Evolutionary conservation across 2,113 vertebrate species (phyloP).

Genomic region (Colinus virginianus): DNA sequence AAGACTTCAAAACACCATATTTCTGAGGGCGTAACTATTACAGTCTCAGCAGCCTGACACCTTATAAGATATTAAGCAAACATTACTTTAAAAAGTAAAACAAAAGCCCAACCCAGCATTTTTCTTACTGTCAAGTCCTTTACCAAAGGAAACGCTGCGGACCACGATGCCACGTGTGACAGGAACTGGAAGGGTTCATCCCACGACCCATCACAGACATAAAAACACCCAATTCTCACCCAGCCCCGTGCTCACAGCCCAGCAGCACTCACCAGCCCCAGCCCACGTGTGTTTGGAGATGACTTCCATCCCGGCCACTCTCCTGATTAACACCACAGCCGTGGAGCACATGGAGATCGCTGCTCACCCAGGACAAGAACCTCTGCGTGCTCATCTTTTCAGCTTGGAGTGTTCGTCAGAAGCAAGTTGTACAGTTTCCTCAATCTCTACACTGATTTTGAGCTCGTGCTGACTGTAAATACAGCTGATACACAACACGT

Average conservation of each 20-base stretch:
- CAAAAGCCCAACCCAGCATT: not conserved
- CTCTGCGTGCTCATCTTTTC: rapidly evolving
- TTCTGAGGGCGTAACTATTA: not conserved
- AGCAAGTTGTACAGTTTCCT: not conserved
- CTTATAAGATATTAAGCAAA: not conserved
- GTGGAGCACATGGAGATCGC: rapidly evolving
- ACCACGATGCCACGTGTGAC: not conserved
- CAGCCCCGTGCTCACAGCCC: not conserved
- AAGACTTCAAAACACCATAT: not conserved
- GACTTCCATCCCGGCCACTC: not conserved
- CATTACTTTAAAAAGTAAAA: not conserved
- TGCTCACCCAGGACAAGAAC: not conserved
- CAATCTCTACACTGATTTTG: not conserved
- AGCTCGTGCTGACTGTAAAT: not conserved
- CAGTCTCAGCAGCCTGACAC: not conserved
- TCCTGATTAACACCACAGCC: not conserved
- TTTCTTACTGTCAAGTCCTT: not conserved
- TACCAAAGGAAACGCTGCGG: not conserved
- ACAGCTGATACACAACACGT: rapidly evolving
- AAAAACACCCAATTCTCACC: not conserved
- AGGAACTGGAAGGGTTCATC: not conserved
- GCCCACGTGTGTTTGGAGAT: not conserved
- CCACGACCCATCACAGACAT: rapidly evolving
- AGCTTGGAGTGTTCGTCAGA: not conserved
- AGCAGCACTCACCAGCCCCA: not conserved